These are phyloP conservation scores for Thryonomys swinderianus DNA, from an alignment of 2,113 vertebrate genomes.

Conservation along the genomic window DNA sequence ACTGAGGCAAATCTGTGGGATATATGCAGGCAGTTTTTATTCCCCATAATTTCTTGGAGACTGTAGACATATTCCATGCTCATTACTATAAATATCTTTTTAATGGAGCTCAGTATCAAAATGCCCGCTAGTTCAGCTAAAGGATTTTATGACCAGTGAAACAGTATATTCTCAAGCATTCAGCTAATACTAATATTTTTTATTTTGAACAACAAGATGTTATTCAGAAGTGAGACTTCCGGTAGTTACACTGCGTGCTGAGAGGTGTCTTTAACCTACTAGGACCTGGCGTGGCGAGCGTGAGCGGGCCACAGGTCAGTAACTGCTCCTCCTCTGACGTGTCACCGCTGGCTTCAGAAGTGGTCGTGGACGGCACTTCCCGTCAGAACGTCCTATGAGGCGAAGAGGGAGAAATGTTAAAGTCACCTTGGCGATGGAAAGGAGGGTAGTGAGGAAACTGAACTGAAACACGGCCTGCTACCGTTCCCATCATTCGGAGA, in stretches of 20 bases:
- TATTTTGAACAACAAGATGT: conserved; percentile 48
- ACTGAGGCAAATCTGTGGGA: neutral
- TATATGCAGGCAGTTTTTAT: neutral
- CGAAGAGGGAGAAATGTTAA: conserved; percentile 61
- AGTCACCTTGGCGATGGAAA: conserved; percentile 57
- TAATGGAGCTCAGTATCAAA: conserved; percentile 33
- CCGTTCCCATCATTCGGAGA: conserved; percentile 57
- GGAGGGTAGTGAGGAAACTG: no score
- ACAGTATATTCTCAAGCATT: neutral
- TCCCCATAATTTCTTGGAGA: neutral
- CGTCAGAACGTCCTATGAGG: conserved; percentile 64
- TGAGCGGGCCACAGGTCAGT: conserved; percentile 77
- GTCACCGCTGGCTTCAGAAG: conserved; percentile 75
- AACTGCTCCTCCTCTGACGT: conserved; percentile 62
- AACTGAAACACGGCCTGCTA: conserved; percentile 58
- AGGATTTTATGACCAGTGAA: neutral
- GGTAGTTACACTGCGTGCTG: conserved; percentile 54
- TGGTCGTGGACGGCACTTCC: conserved; percentile 54
- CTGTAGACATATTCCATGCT: neutral
- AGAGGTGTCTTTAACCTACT: conserved; percentile 71
- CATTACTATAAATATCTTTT: conserved; percentile 41
- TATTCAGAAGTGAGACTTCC: conserved; percentile 66
- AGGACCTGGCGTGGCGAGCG: no score
- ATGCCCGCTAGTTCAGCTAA: neutral
- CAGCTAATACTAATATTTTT: conserved; percentile 46